These are phyloP conservation scores for Chromis chromis DNA, from an alignment of 2,797 vertebrate species.

Conservation along the genomic window DNA sequence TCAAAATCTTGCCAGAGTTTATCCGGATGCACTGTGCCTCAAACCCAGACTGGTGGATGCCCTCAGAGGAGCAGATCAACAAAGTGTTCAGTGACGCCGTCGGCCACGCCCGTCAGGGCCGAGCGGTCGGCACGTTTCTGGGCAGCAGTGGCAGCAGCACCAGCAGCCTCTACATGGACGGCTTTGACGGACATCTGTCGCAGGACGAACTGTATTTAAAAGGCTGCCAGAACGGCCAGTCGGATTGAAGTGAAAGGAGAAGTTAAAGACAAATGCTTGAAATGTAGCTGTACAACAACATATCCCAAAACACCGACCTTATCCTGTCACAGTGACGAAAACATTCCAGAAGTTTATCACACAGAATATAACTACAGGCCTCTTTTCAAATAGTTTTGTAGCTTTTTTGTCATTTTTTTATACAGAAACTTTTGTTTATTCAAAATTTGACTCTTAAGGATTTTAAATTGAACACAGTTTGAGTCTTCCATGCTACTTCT, in stretches of 20 bases:
- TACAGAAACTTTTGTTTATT: constrained; percentile 44
- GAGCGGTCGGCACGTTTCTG: constrained; percentile 93
- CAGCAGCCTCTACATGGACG: constrained; percentile 92
- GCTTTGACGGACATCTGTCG: constrained; percentile 90
- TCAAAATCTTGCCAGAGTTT: constrained; percentile 87
- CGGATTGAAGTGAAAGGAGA: constrained; percentile 84
- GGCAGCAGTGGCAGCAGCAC: constrained; percentile 84
- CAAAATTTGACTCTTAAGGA: constrained; percentile 28
- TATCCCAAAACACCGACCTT: constrained; percentile 66
- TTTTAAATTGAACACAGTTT: constrained; percentile 46
- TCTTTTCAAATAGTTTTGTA: constrained; percentile 59
- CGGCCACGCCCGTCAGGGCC: constrained; percentile 96
- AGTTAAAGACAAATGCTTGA: constrained; percentile 37
- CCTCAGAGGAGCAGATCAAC: constrained; percentile 98
- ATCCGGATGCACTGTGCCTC: constrained; percentile 99
- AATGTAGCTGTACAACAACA: constrained; percentile 72
- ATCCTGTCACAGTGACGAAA: constrained; percentile 65
- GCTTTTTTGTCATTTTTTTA: constrained; percentile 65
- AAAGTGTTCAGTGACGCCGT: constrained; percentile 99
- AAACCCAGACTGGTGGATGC: constrained; percentile 99
- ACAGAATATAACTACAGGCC: constrained; percentile 34
- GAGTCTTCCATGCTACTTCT: constrained; percentile 71
- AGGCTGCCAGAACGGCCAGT: constrained; percentile 90
- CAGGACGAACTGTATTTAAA: constrained; percentile 94
- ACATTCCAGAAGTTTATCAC: constrained; percentile 75